These are phyloP conservation scores for Himalopsyche tibetana DNA, from an alignment of 2,888 invertebrate species.

Conservation along the genomic window DNA sequence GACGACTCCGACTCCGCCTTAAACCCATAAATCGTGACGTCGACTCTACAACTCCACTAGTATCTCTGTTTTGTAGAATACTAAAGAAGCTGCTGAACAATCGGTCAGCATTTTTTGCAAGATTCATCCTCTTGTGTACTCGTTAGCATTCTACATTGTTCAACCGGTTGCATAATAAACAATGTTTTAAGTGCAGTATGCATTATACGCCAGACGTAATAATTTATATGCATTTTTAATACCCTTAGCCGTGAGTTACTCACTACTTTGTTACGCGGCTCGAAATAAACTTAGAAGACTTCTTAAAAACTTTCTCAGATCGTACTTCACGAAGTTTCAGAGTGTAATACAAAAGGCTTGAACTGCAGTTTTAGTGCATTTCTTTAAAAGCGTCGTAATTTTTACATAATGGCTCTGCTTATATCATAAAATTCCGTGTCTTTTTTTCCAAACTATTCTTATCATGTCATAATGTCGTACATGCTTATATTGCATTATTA, in stretches of 20 bases:
- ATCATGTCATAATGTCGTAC: no score
- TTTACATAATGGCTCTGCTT: neutral
- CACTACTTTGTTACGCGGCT: constrained; percentile 17
- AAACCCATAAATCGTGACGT: no score
- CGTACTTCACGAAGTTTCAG: constrained; percentile 12
- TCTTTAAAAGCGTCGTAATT: constrained; percentile 10
- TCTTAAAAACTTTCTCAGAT: constrained; percentile 1
- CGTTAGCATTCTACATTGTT: constrained; percentile 8
- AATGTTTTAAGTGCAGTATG: constrained; percentile 34
- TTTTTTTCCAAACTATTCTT: neutral
- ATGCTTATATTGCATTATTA: no score
- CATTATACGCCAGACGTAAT: constrained; percentile 20
- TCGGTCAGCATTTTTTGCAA: neutral
- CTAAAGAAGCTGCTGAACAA: no score
- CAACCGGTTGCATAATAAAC: constrained; percentile 11
- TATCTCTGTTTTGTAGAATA: no score
- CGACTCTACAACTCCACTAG: no score
- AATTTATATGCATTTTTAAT: constrained; percentile 34
- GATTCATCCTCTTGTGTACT: neutral
- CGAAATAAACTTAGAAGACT: constrained; percentile 13
- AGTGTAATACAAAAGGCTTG: constrained; percentile 8
- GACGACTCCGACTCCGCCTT: no score
- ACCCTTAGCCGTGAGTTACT: constrained; percentile 21
- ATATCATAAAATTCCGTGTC: neutral
- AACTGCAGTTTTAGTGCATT: constrained; percentile 9